A percentile compares a stretch with the other conserved stretches of the same genome.
Conservation (phyloP, 2,797 vertebrate genomes). For the Anas bahamensis region DNA sequence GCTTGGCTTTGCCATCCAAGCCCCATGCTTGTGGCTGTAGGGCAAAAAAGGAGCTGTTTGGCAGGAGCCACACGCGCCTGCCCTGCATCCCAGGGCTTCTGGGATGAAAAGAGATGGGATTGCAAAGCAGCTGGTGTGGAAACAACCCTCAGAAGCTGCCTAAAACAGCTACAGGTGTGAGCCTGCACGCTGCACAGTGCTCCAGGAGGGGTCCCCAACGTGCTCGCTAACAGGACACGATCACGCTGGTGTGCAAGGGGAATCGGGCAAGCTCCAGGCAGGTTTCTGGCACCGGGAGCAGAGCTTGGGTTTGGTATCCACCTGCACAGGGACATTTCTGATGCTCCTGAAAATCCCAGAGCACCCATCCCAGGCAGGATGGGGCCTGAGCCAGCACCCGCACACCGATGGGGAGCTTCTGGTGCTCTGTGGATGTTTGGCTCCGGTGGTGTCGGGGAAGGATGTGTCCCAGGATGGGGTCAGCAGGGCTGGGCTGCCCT, state of each 20-base stretch:
- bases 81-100: background rate
- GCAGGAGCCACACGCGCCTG: background rate
- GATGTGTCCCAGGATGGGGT: background rate
- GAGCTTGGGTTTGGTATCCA: background rate
- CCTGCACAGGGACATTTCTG: background rate
- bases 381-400: accelerated
- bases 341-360: background rate
- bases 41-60: background rate
- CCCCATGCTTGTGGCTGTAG: background rate
- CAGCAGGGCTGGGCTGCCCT: background rate
- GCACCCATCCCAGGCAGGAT: background rate
- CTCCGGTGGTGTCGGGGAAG: background rate
- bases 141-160: no score
- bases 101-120: no score
- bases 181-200: no score
- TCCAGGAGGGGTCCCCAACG: background rate
- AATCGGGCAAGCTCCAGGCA: background rate
- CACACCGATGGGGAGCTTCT: accelerated
- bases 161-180: no score
- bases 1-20: background rate
- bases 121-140: no score
- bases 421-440: background rate
- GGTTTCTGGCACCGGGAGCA: background rate
- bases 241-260: no score
- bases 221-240: background rate